Percentiles rank a stretch among this genome's conserved stretches.
These are phyloP conservation scores for Amphiprion percula DNA, from an alignment of 2,113 vertebrate species.

Conservation along the genomic window DNA sequence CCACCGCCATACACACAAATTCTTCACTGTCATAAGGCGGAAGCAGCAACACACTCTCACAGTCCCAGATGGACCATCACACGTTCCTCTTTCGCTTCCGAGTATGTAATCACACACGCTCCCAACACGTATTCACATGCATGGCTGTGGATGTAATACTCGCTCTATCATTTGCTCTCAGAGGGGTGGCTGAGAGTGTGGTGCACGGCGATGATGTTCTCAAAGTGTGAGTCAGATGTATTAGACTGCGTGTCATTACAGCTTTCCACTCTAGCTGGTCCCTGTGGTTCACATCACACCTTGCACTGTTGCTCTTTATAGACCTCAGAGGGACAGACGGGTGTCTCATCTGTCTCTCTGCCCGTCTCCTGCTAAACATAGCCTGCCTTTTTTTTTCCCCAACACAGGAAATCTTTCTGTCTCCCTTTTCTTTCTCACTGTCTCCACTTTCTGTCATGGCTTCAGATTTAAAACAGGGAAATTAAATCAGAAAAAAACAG, in stretches of 20 bases:
- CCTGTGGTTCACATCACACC: slow-evolving; percentile 69
- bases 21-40: slow-evolving; percentile 56
- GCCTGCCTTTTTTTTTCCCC: not conserved
- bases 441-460: not conserved
- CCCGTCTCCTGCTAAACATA: slow-evolving; percentile 22
- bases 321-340: slow-evolving; percentile 52
- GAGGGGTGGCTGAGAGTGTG: slow-evolving; percentile 27
- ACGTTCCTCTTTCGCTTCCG: slow-evolving; percentile 30
- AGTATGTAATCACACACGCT: slow-evolving; percentile 54
- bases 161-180: slow-evolving; percentile 40
- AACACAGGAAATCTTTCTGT: not conserved
- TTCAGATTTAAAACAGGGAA: not conserved
- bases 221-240: slow-evolving; percentile 75
- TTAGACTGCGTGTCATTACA: slow-evolving; percentile 75
- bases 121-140: slow-evolving; percentile 30
- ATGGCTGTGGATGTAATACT: slow-evolving; percentile 50
- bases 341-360: slow-evolving; percentile 50
- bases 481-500: not conserved
- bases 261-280: slow-evolving; percentile 54
- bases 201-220: slow-evolving; percentile 66
- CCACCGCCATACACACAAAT: slow-evolving; percentile 38
- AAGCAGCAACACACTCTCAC: slow-evolving; percentile 31
- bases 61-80: slow-evolving; percentile 28
- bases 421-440: not conserved
- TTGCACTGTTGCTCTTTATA: slow-evolving; percentile 45